A percentile compares a stretch with the other conserved stretches of the same genome.
phyloP scores from a whole-genome alignment of 2,888 invertebrate genomes.

The Marronus borbonicus region DNA sequence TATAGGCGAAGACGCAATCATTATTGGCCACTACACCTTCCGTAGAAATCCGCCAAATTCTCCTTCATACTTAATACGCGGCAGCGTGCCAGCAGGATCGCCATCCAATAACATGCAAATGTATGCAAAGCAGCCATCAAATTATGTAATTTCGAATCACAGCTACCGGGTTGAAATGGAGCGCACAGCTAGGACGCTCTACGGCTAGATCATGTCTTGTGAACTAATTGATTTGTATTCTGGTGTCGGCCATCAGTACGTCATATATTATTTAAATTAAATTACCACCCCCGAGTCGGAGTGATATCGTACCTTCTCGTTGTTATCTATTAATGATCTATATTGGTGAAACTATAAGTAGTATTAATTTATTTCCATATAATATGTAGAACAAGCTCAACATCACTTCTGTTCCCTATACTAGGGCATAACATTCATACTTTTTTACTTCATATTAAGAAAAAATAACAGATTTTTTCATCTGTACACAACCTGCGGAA shows the following conservation, averaged over 20 bases:
- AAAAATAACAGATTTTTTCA: no score
- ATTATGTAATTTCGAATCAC: slow-evolving; percentile 67
- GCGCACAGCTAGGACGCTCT: slow-evolving; percentile 52
- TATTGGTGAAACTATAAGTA: no score
- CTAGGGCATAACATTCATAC: no score
- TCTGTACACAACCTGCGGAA: no score
- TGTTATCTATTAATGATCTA: background rate
- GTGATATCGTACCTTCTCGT: slow-evolving; percentile 27
- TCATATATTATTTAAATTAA: slow-evolving; percentile 53
- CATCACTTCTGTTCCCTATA: no score
- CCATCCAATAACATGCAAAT: slow-evolving; percentile 69
- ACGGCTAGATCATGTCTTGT: slow-evolving; percentile 58
- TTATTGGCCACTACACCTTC: slow-evolving; percentile 46
- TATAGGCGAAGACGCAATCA: slow-evolving; percentile 42
- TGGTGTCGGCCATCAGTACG: slow-evolving; percentile 46
- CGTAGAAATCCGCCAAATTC: slow-evolving; percentile 42
- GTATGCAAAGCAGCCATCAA: slow-evolving; percentile 68
- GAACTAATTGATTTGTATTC: slow-evolving; percentile 61
- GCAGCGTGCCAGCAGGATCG: slow-evolving; percentile 49
- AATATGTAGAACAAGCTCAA: no score
- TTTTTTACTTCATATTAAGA: no score
- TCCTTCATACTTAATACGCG: slow-evolving; percentile 58
- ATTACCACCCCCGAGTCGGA: slow-evolving; percentile 40
- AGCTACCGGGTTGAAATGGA: slow-evolving; percentile 49
- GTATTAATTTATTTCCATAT: no score